Evolutionary conservation across 2,888 invertebrate genomes (phyloP), one percentile per base, ranked within the genome.

Genomic region (Baccha elongata): DNA sequence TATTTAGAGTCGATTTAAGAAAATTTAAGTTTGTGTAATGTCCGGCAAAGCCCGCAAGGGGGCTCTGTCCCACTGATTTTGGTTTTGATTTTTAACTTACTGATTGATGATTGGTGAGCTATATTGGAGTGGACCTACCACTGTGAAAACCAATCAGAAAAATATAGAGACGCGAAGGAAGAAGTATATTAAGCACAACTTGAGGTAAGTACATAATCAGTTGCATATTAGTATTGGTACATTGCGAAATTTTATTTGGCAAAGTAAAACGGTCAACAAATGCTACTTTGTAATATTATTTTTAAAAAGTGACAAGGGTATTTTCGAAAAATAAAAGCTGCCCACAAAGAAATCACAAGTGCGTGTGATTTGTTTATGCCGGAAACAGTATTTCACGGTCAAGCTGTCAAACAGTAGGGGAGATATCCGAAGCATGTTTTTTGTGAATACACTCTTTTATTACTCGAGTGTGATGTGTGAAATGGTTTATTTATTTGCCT

Each of bases 301-400:
- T n/a, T 13, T 23, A 29, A 15, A 17, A 13, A 29, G 11, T 15
- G 11, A 7, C 3, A 17, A 52, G 52, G 32, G 29, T 10, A 52
- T 8, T 15, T 52, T 52, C 17, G 0, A 23, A 40, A 26, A 40
- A 40, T 7, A 13, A 6, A 3, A 52, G 32, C 11, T 13, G 7
- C 23, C 13, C 7, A 48, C 35, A 26, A 32, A 17, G 53, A 26
- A 46, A 29, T 60, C 60, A 60, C 19, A 29, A 44, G 52, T 55
- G 55, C 29, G 73, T 46, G 73, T 46, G 46, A 46, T 55, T 55
- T 64, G 55, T 74, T 62, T 35, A 32, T 37, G 15, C 40, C 74
- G 79, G 79, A 74, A 69, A 64, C 42, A 15, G 29, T 21, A 29
- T 62, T 80, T 80, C 79, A 80, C 58, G 79, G 74, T 74, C 79